Base-by-base conservation (phyloP, 2,888 invertebrate genomes). In the Drosophila monieri region DNA sequence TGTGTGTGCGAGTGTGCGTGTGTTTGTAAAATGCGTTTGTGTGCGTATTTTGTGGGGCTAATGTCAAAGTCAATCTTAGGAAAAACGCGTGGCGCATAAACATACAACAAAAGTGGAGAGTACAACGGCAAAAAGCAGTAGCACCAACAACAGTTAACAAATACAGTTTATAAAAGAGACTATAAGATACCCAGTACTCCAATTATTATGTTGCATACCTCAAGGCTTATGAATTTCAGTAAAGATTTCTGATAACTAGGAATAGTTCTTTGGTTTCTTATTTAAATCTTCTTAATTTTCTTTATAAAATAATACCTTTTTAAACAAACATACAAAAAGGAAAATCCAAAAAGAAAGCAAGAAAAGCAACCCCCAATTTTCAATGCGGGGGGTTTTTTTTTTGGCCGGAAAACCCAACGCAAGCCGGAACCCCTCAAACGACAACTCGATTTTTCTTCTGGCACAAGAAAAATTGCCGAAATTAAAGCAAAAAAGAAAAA, bases 11-110 rank as follows among this genome's bases (percentile, higher is more conserved):
- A n/a, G 8, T 25, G 35, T 58, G 59, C 37, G 46, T 10, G 37
- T 49, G 39, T 47, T 9, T 30, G 57, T 32, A 5, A 43, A 43
- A 18, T 43, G 43, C 43, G 43, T 43, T 43, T 67, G 68, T 77
- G 84, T 74, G 87, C 64, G 57, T 68, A 68, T 61, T 48, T 48
- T 79, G 77, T 73, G 85, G 74, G 85, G 88, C 88, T 87, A 86
- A 88, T 86, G 88, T 81, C 88, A 86, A 88, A 87, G 84, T 86
- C 84, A 84, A 84, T 84, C 88, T 88, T 86, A 87, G 88, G 87
- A 86, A 88, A 88, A 85, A 86, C 87, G 80, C 79, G 87, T 76
- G 73, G 74, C 81, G 85, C 85, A 84, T 80, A 84, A 85, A 88
- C 84, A 84, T 74, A 88, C 85, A 85, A 69, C 66, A 73, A 68